Evolutionary conservation across 2,113 vertebrate species (phyloP).

Genomic region (rabbit (Oryctolagus cuniculus)): mOryCun1.1 NC_091453.1:7086001-7086500

Average conservation of each 20-base stretch:
- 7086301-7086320: neutral
- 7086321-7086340: neutral
- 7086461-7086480: no score
- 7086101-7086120: neutral
- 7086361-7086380: neutral
- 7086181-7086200: neutral
- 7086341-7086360: neutral
- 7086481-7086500: no score
- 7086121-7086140: neutral
- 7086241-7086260: neutral
- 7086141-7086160: neutral
- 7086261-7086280: neutral
- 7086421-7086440: neutral
- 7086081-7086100: neutral
- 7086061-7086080: neutral
- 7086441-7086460: neutral
- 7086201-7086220: neutral
- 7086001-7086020: neutral
- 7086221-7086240: neutral
- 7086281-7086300: neutral
- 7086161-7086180: constrained; percentile 22
- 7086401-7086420: constrained; percentile 8
- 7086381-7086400: neutral
- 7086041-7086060: neutral
- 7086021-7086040: neutral